Evolutionary conservation across 2,797 vertebrate genomes (phyloP), one percentile per base, ranked within the genome.

Genomic region (Chlorospingus semifuscus): DNA sequence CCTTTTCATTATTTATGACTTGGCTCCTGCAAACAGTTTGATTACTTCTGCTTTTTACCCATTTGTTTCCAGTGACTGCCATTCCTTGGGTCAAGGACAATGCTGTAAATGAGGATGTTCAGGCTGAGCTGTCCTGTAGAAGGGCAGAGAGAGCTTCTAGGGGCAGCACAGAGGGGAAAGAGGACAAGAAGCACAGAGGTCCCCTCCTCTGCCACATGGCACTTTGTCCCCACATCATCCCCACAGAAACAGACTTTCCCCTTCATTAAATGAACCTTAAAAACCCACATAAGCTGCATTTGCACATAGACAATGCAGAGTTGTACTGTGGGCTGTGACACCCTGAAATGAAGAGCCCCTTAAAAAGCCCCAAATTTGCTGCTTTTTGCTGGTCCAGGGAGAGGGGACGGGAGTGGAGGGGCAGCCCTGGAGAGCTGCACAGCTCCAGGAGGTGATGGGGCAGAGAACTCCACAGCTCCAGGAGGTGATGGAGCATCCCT

Each of bases 51-150:
- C 85, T 63, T 82, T 89, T 72, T 83, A 78, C 81, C 90, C 91
- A 88, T 96, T 88, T 88, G 30, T 76, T 95, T 96, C 80, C 74
- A 86, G 83, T 66, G 83, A n/a, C 69, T 93, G 87, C 70, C 64
- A 4, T 39, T 92, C 75, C 64, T 63, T 12, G 44, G 94, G 78
- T 80, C 91, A 92, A 91, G 92, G 91, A 52, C 70, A 87, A 10
- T 12, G 14, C 44, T 30, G 49, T 61, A 63, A 88, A 37, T 59
- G 57, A 59, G 10, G 16, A 34, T 72, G 42, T 26, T 90, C 56
- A 93, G 69, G 6, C 36, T 10, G 46, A 69, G 44, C 46, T 82
- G 56, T 3, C 5, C 22, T 56, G 60, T 50, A 80, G 44, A 21
- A 89, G 24, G 37, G 52, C 44, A 80, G 47, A 29, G 52, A 7